A percentile compares a stretch with the other conserved stretches of the same genome.
phyloP scores from a whole-genome alignment of 2,888 invertebrate species.

The Syrphus vitripennis region DNA sequence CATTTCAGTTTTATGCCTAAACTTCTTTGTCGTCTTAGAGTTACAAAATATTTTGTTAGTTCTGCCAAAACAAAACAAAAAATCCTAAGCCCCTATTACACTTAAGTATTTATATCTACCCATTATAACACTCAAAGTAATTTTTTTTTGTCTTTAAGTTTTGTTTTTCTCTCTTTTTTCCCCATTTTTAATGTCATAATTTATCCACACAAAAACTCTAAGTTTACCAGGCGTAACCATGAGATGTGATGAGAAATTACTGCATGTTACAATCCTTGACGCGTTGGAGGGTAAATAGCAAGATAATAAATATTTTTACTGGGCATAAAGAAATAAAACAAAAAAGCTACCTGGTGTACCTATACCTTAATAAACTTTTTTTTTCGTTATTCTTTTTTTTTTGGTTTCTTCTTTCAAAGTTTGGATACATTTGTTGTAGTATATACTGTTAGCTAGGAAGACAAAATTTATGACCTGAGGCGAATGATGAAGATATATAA shows the following conservation, averaged over 20 bases:
- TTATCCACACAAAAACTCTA: not conserved
- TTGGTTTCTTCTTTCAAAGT: not conserved
- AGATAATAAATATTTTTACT: constrained; percentile 25
- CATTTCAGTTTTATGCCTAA: no score
- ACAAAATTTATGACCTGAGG: constrained; percentile 10
- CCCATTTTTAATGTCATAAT: not conserved
- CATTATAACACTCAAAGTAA: no score
- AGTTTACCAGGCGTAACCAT: not conserved
- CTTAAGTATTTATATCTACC: no score
- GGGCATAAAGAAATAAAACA: not conserved
- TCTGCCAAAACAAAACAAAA: no score
- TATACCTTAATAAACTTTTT: constrained; percentile 11
- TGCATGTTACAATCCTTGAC: constrained; percentile 11
- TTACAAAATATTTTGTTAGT: no score
- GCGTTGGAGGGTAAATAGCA: constrained; percentile 13
- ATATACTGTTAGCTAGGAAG: not conserved
- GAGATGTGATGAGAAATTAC: constrained; percentile 20
- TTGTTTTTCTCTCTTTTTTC: not conserved
- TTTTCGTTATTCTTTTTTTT: not conserved
- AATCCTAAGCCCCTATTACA: no score
- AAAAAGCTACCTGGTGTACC: not conserved
- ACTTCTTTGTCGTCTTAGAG: no score
- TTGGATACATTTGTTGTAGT: not conserved
- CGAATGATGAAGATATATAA: constrained; percentile 27
- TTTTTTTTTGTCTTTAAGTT: not conserved